phyloP scores from a whole-genome alignment of 2,888 invertebrate genomes.

The Erebia palarica region DNA sequence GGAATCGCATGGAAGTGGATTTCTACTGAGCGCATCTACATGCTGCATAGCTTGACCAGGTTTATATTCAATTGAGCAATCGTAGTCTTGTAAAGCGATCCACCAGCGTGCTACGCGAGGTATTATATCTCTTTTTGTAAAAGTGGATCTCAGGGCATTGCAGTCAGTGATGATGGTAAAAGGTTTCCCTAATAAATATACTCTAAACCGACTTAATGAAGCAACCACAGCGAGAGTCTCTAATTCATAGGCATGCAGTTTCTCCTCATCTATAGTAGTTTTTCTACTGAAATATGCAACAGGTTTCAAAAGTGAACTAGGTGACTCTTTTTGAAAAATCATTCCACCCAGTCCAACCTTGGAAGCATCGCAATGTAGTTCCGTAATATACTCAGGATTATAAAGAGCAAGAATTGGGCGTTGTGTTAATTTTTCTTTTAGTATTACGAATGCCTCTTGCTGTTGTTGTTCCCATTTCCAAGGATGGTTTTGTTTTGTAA shows the following conservation, averaged over 20 bases:
- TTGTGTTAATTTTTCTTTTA: conserved; percentile 21
- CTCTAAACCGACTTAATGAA: conserved; percentile 38
- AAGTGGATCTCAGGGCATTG: conserved; percentile 37
- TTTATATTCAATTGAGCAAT: conserved; percentile 37
- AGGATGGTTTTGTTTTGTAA: too few relatives aligned
- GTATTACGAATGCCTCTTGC: too few relatives aligned
- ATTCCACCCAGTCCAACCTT: conserved; percentile 16
- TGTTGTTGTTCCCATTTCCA: too few relatives aligned
- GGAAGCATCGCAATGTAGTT: conserved; percentile 23
- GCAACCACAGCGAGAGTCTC: conserved; percentile 41
- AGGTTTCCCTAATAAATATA: conserved; percentile 36
- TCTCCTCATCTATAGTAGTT: conserved; percentile 25
- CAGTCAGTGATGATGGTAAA: conserved; percentile 42
- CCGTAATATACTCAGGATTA: not conserved
- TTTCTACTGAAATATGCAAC: conserved; percentile 35
- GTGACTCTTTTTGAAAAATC: conserved; percentile 11
- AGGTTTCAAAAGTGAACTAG: not conserved
- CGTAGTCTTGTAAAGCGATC: conserved; percentile 40
- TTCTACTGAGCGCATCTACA: conserved; percentile 37
- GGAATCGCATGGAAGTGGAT: conserved; percentile 12
- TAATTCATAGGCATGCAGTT: conserved; percentile 35
- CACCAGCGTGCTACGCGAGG: conserved; percentile 43
- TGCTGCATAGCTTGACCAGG: conserved; percentile 39
- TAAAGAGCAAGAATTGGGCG: conserved; percentile 12
- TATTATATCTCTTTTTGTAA: conserved; percentile 30